Evolutionary conservation across 53 echinoderm and acorn worm species (phyloP), one percentile per base, ranked within the genome.

Genomic region (Zoroaster sp.): DNA sequence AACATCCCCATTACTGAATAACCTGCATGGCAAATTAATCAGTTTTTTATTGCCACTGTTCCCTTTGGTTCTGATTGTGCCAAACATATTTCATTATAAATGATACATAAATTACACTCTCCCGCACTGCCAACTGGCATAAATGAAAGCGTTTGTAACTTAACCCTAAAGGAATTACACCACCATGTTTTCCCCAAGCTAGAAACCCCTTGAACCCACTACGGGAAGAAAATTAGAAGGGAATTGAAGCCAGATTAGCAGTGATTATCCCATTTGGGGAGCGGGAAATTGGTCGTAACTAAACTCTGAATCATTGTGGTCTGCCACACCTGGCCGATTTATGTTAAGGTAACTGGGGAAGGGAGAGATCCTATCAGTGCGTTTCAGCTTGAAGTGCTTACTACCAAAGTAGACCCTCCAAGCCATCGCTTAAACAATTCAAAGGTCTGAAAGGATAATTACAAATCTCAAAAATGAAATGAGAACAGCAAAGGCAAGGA

Each of bases 211-310:
- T 4, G 31, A 70, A 85, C 83, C 33, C 85, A 38, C 83, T 44
- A 69, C 83, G 85, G 71, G 85, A 85, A 71, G 90, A 71, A 78
- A 89, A 89, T 89, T 89, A 73, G 63, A 4, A 23, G 73, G 90
- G 82, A 89, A 89, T 89, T 89, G 82, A 82, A 73, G 90, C 65
- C 82, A 82, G 74, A 89, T 89, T 89, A 89, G 13, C 46, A 17
- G 20, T 70, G 68, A 51, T 85, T 85, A 85, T 85, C 85, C 85
- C 71, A 49, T 85, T 85, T 83, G 69, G 85, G 71, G 9, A 44
- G 70, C 10, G 81, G 85, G 85, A 85, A 85, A 85, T 85, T 85
- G 85, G 32, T 85, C 71, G 69, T 85, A 85, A 85, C 49, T 70
- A 8, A 37, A n/a, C 85, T 70, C 85, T 85, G 85, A 85, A 85